These are phyloP conservation scores for Mylabris sibirica DNA, from an alignment of 2,888 invertebrate species.

Conservation along the genomic window DNA sequence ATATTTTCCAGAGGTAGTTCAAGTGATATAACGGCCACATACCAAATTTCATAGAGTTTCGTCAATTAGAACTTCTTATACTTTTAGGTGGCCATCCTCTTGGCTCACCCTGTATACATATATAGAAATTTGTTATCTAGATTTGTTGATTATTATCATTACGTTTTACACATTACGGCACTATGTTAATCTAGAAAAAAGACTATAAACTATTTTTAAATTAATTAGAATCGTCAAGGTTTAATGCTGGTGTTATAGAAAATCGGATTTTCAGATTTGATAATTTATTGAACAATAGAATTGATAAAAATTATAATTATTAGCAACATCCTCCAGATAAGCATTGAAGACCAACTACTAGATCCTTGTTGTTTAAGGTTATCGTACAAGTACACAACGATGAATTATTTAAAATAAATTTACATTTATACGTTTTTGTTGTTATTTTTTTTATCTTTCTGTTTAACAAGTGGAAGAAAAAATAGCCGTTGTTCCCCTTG, in stretches of 20 bases:
- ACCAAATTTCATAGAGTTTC: no score
- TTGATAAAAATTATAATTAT: slow-evolving; percentile 19
- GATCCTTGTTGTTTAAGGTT: slow-evolving; percentile 24
- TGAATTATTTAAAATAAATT: slow-evolving; percentile 28
- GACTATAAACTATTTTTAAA: not conserved
- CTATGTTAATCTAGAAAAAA: slow-evolving; percentile 18
- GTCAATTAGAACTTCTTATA: no score
- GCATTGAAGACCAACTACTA: slow-evolving; percentile 14
- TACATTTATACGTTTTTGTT: slow-evolving; percentile 22
- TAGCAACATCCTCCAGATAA: slow-evolving; percentile 23
- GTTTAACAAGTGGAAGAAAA: slow-evolving; percentile 19
- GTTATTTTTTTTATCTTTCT: not conserved
- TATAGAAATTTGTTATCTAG: slow-evolving; percentile 36
- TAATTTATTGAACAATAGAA: slow-evolving; percentile 17
- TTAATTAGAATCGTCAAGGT: not conserved
- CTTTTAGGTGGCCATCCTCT: no score
- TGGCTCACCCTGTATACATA: no score
- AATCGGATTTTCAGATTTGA: slow-evolving; percentile 13
- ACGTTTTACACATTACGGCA: slow-evolving; percentile 36
- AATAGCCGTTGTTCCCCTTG: not conserved
- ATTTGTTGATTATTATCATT: slow-evolving; percentile 41
- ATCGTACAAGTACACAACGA: slow-evolving; percentile 18
- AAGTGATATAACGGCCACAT: no score
- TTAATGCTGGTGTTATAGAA: not conserved
- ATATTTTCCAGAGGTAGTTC: no score